Evolutionary conservation across 53 echinoderm and acorn worm genomes (phyloP).

Genomic region (Pentamera pediparva): DNA sequence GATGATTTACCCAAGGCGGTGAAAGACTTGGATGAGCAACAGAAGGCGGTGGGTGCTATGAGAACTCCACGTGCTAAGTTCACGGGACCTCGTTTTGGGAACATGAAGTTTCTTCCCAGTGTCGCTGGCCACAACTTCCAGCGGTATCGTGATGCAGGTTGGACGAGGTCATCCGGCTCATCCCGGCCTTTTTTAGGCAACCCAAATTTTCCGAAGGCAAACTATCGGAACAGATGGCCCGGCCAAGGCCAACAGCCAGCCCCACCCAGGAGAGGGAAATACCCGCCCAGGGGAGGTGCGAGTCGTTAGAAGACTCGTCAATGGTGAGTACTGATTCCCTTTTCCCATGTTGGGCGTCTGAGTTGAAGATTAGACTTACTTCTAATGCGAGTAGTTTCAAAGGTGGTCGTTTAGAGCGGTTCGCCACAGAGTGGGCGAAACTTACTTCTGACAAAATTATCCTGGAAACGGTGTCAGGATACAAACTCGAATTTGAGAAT

Average conservation of each 20-base stretch:
- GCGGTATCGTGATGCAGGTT: no score
- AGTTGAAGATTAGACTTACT: no score
- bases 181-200: constrained; percentile 13
- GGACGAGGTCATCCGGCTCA: background rate
- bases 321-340: no score
- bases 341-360: no score
- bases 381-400: no score
- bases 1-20: constrained; percentile 46
- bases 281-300: no score
- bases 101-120: no score
- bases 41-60: constrained; percentile 31
- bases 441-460: constrained; percentile 21
- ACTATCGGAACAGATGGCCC: background rate
- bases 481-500: constrained; percentile 20
- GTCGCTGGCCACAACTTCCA: no score
- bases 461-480: constrained; percentile 21
- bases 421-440: constrained; percentile 9
- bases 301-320: no score
- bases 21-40: constrained; percentile 44
- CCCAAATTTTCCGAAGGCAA: background rate
- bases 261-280: no score
- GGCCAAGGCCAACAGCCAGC: background rate
- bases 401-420: constrained; percentile 41
- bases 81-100: background rate
- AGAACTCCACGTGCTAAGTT: background rate